A percentile compares a stretch with the other conserved stretches of the same genome.
These are phyloP conservation scores for Solenopsis invicta DNA, from an alignment of 1,140 invertebrate genomes.

Conservation along the genomic window DNA sequence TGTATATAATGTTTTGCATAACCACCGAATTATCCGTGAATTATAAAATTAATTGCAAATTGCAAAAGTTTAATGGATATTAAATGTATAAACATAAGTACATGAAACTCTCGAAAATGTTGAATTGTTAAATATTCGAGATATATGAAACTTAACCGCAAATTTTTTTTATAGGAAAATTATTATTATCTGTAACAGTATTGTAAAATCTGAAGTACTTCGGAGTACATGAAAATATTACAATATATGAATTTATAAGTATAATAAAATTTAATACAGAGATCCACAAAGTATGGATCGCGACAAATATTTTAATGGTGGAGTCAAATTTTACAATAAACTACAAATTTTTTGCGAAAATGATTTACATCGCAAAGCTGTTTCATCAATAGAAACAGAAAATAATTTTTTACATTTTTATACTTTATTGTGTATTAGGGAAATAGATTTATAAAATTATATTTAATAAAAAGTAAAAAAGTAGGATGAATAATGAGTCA, in stretches of 20 bases:
- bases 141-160: not conserved
- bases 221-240: not conserved
- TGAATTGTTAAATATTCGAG: not conserved
- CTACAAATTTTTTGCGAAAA: no score
- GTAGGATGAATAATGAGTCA: no score
- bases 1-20: not conserved
- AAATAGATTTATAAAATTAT: no score
- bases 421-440: no score
- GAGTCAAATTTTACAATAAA: no score
- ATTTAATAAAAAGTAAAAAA: no score
- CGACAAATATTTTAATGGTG: no score
- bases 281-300: no score
- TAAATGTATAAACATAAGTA: not conserved
- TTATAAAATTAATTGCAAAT: not conserved
- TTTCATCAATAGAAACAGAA: no score
- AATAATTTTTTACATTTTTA: no score
- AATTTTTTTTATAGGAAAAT: conserved; percentile 5
- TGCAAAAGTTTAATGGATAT: not conserved
- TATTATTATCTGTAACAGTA: not conserved
- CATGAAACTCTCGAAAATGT: conserved; percentile 6
- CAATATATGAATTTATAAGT: not conserved
- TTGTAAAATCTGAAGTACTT: not conserved
- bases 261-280: not conserved
- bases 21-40: not conserved
- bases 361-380: no score